Percentiles rank a stretch among this genome's conserved stretches.
These are phyloP conservation scores for Indicator indicator DNA, from an alignment of 2,113 vertebrate genomes.

Conservation along the genomic window DNA sequence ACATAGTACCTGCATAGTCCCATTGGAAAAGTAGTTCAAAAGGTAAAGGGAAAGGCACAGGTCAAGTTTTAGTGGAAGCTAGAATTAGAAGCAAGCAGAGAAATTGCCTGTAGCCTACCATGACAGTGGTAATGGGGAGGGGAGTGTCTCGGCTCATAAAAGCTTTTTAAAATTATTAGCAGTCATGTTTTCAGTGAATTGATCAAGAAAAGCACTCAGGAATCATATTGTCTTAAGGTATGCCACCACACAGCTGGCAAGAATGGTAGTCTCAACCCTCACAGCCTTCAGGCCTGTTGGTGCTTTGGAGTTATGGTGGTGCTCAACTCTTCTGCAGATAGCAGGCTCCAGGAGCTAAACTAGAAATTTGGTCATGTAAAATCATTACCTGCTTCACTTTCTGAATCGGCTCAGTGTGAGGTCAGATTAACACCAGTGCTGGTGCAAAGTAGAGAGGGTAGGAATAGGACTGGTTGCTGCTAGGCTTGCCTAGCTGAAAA, in stretches of 20 bases:
- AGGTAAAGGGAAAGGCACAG: not conserved
- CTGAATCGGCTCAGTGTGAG: not conserved
- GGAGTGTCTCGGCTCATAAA: not conserved
- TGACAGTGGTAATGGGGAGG: not conserved
- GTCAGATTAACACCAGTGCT: not conserved
- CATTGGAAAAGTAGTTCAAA: not conserved
- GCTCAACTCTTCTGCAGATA: not conserved
- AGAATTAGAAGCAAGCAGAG: not conserved
- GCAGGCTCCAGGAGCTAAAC: not conserved
- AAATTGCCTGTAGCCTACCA: not conserved
- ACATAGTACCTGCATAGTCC: not conserved
- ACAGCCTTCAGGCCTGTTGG: not conserved
- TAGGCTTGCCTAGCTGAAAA: not conserved
- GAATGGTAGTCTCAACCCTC: not conserved
- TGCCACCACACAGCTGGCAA: not conserved
- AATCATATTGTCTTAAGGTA: not conserved
- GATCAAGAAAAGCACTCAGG: not conserved
- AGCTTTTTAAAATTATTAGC: not conserved
- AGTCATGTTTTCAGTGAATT: not conserved
- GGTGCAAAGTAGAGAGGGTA: not conserved
- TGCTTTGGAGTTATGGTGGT: not conserved
- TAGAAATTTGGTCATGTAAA: not conserved
- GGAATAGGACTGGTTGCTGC: not conserved
- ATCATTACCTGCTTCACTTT: not conserved
- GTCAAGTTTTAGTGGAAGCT: not conserved